phyloP scores from a whole-genome alignment of 2,888 invertebrate genomes.

The Eilema depressum region DNA sequence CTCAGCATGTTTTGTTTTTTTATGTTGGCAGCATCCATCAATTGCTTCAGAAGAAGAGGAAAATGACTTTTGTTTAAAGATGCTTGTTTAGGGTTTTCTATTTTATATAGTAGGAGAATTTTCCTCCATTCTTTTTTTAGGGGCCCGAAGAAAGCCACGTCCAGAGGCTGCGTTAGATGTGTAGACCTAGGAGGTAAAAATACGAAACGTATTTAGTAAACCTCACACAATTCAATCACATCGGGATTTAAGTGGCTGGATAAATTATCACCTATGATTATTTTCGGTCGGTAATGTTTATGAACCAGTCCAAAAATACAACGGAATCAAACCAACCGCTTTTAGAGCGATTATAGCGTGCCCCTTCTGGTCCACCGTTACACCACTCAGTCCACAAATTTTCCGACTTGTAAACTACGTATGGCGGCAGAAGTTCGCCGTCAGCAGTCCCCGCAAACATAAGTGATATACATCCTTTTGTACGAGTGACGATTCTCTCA shows the following conservation, averaged over 20 bases:
- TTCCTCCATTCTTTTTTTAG: slow-evolving; percentile 18
- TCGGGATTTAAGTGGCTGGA: slow-evolving; percentile 25
- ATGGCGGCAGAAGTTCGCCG: slow-evolving; percentile 51
- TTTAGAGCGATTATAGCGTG: slow-evolving; percentile 51
- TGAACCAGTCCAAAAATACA: slow-evolving; percentile 53
- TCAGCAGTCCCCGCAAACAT: slow-evolving; percentile 64
- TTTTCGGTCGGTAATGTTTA: slow-evolving; percentile 21
- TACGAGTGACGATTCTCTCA: slow-evolving; percentile 55
- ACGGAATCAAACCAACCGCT: slow-evolving; percentile 63
- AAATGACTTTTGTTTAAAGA: slow-evolving; percentile 20
- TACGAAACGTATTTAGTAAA: slow-evolving; percentile 24
- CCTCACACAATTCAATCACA: slow-evolving; percentile 23
- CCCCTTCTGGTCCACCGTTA: slow-evolving; percentile 57
- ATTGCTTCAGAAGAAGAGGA: background rate
- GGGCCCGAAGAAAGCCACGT: slow-evolving; percentile 20
- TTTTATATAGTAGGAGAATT: slow-evolving; percentile 16
- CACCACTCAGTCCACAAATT: slow-evolving; percentile 64
- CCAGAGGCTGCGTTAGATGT: slow-evolving; percentile 21
- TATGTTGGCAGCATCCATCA: too few relatives aligned
- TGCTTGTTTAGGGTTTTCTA: slow-evolving; percentile 14
- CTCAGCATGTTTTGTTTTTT: too few relatives aligned
- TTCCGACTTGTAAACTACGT: slow-evolving; percentile 69
- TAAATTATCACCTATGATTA: slow-evolving; percentile 36
- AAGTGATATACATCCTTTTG: slow-evolving; percentile 58
- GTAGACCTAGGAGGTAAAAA: slow-evolving; percentile 28